Base-by-base conservation (phyloP, 2,888 invertebrate species). In the Amphipoea oculea region DNA sequence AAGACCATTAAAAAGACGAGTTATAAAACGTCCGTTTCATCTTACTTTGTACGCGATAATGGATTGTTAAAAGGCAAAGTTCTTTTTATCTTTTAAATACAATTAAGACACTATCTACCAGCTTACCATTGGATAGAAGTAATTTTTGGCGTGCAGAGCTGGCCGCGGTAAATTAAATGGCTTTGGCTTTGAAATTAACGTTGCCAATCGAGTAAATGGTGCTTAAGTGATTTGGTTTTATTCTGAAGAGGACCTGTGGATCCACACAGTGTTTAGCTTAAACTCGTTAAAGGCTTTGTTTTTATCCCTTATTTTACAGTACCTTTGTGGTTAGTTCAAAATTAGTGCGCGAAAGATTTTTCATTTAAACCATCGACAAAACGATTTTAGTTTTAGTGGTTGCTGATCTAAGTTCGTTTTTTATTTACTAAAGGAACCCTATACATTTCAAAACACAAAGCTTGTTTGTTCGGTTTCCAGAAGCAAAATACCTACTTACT, bases 1-100 rank as follows among this genome's bases (percentile, higher is more conserved):
- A 90, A 87, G 77, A 80, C 81, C 86, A 89, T 91, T 91, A 91
- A 88, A 89, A 86, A 70, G 83, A 85, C 82, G 63, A 86, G 83
- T 87, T 83, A 87, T 86, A 89, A 90, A 89, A 86, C 73, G 81
- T 83, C 82, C 80, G 82, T 85, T 86, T 84, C 75, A 72, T 81
- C 81, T 85, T 83, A 90, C 87, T 89, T 89, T 87, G 86, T 79
- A 65, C 82, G 76, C 78, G 69, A 77, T 90, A 91, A 90, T 91
- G 85, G 89, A 79, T 87, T 89, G 86, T 89, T 89, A 85, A 86
- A 87, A 79, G 63, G 67, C 69, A 81, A 84, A 86, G 80, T 86
- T 86, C 78, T 73, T 79, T 77, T 76, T 62, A 70, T 78, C 82
- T 85, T 86, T 86, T 83, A 81, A 90, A 85, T 81, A 82, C 80